Conservation (phyloP, 35 echinoderm and acorn worm species). For the Heliocidaris tuberculata region DNA sequence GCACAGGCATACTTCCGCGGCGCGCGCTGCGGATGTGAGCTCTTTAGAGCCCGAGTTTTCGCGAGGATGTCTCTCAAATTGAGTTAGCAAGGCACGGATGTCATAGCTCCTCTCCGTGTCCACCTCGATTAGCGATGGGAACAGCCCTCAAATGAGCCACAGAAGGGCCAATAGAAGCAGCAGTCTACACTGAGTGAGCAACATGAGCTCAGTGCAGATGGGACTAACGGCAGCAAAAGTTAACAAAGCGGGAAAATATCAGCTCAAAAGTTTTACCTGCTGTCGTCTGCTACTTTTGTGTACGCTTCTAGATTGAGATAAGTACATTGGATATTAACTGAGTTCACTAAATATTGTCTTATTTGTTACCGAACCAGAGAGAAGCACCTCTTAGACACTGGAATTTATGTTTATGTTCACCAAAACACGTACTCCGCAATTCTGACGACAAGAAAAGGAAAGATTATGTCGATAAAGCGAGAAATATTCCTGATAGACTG, state of each 20-base stretch:
- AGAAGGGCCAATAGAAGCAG: neutral
- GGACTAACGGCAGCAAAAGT: neutral
- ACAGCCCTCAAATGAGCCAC: neutral
- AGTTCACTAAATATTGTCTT: too few relatives aligned
- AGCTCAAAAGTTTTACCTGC: neutral
- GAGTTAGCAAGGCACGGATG: conserved; percentile 8
- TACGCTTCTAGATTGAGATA: neutral
- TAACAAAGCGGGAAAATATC: neutral
- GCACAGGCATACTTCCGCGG: conserved; percentile 13
- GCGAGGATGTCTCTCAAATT: conserved; percentile 8
- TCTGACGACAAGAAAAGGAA: neutral
- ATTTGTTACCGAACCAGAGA: too few relatives aligned
- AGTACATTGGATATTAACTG: too few relatives aligned
- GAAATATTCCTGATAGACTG: neutral
- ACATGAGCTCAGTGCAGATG: neutral
- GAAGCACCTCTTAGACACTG: neutral
- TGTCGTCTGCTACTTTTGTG: neutral
- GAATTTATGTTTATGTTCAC: neutral
- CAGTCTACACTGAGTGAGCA: neutral
- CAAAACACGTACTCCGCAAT: neutral
- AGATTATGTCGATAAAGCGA: neutral
- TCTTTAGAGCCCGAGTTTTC: neutral
- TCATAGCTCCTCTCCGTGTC: conserved; percentile 6
- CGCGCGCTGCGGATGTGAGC: conserved; percentile 3
- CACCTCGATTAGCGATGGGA: neutral